These are phyloP conservation scores for Ataeniobius toweri DNA, from an alignment of 2,797 vertebrate species.

Conservation along the genomic window DNA sequence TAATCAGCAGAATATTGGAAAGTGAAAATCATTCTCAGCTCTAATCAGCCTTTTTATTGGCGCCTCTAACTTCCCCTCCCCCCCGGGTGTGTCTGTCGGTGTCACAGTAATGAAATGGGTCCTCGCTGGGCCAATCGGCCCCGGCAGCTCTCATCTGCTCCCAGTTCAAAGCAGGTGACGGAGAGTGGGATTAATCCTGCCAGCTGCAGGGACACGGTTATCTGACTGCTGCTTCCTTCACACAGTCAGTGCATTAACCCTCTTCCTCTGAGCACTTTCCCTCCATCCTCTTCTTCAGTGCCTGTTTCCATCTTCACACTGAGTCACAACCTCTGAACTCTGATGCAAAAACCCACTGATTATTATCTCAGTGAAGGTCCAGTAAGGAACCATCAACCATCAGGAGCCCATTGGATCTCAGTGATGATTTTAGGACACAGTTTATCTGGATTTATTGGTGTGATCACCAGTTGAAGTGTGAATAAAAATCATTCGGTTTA, in stretches of 20 bases:
- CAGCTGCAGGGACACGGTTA: conserved; percentile 47
- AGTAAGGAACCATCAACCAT: too few species aligned
- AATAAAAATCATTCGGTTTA: too few species aligned
- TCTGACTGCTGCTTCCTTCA: conserved; percentile 28
- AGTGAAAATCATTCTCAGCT: background rate
- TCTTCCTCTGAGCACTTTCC: conserved; percentile 28
- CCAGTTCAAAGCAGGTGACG: conserved; percentile 56
- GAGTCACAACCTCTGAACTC: background rate
- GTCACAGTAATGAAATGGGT: conserved; percentile 49
- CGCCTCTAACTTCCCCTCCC: background rate
- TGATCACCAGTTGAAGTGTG: too few species aligned
- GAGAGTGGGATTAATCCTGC: conserved; percentile 50
- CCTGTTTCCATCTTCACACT: conserved; percentile 38
- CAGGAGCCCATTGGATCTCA: too few species aligned
- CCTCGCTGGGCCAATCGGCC: conserved; percentile 32
- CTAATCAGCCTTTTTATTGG: background rate
- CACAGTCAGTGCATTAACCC: conserved; percentile 22
- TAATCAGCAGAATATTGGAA: background rate
- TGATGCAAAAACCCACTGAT: too few species aligned
- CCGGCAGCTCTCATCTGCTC: conserved; percentile 41
- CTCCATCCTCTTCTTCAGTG: conserved; percentile 4
- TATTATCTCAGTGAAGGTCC: too few species aligned
- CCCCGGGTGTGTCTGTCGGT: conserved; percentile 3
- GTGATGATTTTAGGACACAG: too few species aligned
- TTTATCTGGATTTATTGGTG: too few species aligned